Evolutionary conservation across 2,888 invertebrate genomes (phyloP).

Genomic region (Nesidiocoris tenuis): DNA sequence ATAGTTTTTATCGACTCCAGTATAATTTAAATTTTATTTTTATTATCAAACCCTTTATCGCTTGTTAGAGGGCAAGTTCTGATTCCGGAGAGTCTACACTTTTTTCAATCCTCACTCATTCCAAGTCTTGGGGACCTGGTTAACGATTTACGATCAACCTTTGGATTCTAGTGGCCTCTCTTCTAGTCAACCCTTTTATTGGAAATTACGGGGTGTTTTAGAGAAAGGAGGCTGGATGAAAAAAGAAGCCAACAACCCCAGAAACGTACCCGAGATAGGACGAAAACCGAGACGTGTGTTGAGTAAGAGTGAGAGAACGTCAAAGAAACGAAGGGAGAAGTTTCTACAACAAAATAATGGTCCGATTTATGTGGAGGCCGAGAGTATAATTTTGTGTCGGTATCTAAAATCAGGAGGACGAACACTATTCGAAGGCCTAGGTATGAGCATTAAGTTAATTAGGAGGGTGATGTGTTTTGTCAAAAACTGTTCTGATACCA

Average conservation of each 20-base stretch:
- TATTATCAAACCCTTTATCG: too few relatives aligned
- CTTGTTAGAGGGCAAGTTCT: background rate
- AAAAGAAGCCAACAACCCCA: background rate
- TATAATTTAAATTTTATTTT: too few relatives aligned
- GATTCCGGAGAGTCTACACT: conserved; percentile 20
- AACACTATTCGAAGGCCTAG: conserved; percentile 3
- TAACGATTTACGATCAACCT: conserved; percentile 34
- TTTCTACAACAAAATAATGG: conserved; percentile 26
- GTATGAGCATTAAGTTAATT: conserved; percentile 20
- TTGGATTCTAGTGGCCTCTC: conserved; percentile 28
- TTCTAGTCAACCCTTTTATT: conserved; percentile 29
- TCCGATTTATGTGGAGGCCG: conserved; percentile 25
- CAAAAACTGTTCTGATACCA: conserved; percentile 8
- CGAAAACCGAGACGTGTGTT: background rate
- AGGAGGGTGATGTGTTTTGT: conserved; percentile 25
- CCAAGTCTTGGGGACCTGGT: conserved; percentile 1
- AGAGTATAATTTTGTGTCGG: conserved; percentile 34
- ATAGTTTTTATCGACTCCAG: too few relatives aligned
- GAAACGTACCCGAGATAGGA: background rate
- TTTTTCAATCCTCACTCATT: conserved; percentile 2
- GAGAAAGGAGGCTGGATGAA: background rate
- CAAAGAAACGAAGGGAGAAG: background rate
- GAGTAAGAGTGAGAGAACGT: background rate
- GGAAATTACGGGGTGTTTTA: conserved; percentile 22
- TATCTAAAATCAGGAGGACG: conserved; percentile 30